phyloP scores from a whole-genome alignment of 2,797 vertebrate genomes.

The Notolepis coatsorum region DNA sequence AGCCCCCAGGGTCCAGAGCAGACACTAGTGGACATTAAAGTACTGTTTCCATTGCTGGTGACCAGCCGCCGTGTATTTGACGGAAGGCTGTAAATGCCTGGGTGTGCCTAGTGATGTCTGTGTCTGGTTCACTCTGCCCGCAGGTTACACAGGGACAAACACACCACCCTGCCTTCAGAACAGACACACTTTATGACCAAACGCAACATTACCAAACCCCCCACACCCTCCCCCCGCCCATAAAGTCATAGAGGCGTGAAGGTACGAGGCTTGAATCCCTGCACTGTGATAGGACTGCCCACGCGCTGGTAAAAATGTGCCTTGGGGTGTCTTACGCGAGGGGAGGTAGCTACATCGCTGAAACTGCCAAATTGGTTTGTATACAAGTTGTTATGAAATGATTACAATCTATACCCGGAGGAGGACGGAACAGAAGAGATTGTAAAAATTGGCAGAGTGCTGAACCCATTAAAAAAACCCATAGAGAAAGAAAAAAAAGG shows the following conservation, averaged over 20 bases:
- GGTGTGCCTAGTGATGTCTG: conserved; percentile 44
- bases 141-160: conserved; percentile 54
- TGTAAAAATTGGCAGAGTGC: conserved; percentile 69
- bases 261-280: conserved; percentile 56
- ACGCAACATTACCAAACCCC: conserved; percentile 62
- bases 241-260: conserved; percentile 67
- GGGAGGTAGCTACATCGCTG: conserved; percentile 55
- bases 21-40: conserved; percentile 46
- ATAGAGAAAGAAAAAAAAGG: conserved; percentile 23
- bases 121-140: conserved; percentile 37
- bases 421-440: conserved; percentile 66
- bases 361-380: conserved; percentile 77
- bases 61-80: conserved; percentile 54
- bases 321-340: conserved; percentile 62
- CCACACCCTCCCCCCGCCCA: too few relatives aligned
- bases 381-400: conserved; percentile 74
- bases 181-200: conserved; percentile 61
- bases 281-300: conserved; percentile 61
- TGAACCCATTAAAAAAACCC: conserved; percentile 51
- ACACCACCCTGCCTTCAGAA: conserved; percentile 44
- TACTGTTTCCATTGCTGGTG: conserved; percentile 53
- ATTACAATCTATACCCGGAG: conserved; percentile 76
- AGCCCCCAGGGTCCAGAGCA: conserved; percentile 40
- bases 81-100: conserved; percentile 61
- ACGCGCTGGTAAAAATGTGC: conserved; percentile 73